Evolutionary conservation across 2,888 invertebrate genomes (phyloP).

Genomic region (Sylvicola fuscatus): DNA sequence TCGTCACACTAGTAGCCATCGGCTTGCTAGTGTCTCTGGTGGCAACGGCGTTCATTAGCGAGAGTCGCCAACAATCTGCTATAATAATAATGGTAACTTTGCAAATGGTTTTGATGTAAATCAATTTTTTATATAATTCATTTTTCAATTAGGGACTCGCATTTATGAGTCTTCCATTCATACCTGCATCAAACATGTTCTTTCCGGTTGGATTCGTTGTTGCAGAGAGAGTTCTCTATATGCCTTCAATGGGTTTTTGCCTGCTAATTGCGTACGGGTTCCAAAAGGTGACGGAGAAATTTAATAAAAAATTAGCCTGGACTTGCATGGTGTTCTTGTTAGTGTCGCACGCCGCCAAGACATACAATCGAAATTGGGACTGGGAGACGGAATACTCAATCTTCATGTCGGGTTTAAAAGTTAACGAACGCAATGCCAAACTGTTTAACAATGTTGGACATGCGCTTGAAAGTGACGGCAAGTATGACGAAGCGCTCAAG

Average conservation of each 20-base stretch:
- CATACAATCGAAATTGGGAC: slow-evolving; percentile 73
- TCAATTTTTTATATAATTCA: not conserved
- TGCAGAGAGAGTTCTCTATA: slow-evolving; percentile 86
- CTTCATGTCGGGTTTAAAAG: slow-evolving; percentile 75
- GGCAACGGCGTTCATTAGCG: slow-evolving; percentile 30
- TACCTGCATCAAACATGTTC: slow-evolving; percentile 92
- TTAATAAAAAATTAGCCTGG: slow-evolving; percentile 42
- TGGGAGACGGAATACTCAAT: slow-evolving; percentile 87
- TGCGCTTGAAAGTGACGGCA: slow-evolving; percentile 59
- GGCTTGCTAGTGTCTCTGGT: slow-evolving; percentile 35
- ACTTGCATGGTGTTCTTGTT: slow-evolving; percentile 45
- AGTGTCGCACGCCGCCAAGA: slow-evolving; percentile 63
- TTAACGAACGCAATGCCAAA: slow-evolving; percentile 79
- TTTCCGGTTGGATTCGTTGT: slow-evolving; percentile 96
- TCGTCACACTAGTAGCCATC: slow-evolving; percentile 54
- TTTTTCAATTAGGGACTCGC: slow-evolving; percentile 49
- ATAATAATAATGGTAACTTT: slow-evolving; percentile 42
- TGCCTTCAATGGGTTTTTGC: slow-evolving; percentile 96
- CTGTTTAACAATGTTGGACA: slow-evolving; percentile 95
- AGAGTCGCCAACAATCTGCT: slow-evolving; percentile 39
- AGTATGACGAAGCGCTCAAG: slow-evolving; percentile 55
- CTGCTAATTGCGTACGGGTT: slow-evolving; percentile 77
- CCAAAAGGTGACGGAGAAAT: slow-evolving; percentile 42
- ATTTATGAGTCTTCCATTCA: slow-evolving; percentile 72
- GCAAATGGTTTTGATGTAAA: not conserved